A percentile compares a stretch with the other conserved stretches of the same genome.
These are phyloP conservation scores for Synanthedon andrenaeformis DNA, from an alignment of 2,888 invertebrate species.

Conservation along the genomic window DNA sequence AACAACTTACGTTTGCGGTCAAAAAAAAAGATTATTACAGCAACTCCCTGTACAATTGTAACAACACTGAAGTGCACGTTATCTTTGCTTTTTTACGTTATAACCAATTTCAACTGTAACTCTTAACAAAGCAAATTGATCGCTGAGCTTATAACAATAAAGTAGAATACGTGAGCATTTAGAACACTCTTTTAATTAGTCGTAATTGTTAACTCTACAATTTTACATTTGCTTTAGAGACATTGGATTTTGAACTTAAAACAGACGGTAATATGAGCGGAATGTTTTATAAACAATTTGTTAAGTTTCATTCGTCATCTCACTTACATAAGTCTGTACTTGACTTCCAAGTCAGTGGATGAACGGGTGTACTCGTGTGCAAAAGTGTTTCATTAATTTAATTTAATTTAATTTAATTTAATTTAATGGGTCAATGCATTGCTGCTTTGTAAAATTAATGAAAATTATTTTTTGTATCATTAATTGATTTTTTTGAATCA, in stretches of 20 bases:
- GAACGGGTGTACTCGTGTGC: constrained; percentile 36
- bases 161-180: not conserved
- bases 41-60: not conserved
- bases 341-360: constrained; percentile 53
- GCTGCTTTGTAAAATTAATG: too few relatives aligned
- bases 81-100: not conserved
- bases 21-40: not conserved
- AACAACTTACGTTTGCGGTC: not conserved
- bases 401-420: too few relatives aligned
- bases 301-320: constrained; percentile 12
- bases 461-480: too few relatives aligned
- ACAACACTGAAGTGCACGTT: not conserved
- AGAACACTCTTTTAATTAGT: not conserved
- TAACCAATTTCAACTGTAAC: not conserved
- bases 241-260: not conserved
- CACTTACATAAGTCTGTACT: constrained; percentile 52
- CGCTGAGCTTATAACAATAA: not conserved
- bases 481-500: too few relatives aligned
- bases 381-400: constrained; percentile 10
- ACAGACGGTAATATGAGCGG: not conserved
- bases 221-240: not conserved
- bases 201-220: not conserved
- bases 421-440: not conserved
- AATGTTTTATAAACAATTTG: constrained; percentile 3
- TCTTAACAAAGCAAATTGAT: not conserved